Base-by-base conservation (phyloP, 2,888 invertebrate species). In the Acanthosepion lycidas region DNA sequence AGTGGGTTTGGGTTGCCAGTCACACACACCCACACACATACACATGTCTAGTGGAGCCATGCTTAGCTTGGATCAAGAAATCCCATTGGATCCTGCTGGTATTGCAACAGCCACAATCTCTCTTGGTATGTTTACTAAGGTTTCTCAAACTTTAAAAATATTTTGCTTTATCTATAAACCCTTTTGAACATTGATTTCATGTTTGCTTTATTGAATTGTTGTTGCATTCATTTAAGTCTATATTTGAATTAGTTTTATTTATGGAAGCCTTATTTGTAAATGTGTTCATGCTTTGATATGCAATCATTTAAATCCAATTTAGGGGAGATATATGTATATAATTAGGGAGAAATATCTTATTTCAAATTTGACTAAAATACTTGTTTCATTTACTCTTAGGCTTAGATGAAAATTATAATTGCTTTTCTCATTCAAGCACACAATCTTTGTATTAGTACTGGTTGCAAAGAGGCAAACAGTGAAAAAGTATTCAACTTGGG, bases 81-180 rank as follows among this genome's bases (percentile, higher is more conserved):
- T 51, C 92, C 92, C 92, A 93, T 93, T 93, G 92, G 92, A 93
- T 48, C 92, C 92, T 93, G 92, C n/a, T 93, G 92, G 51, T 93
- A 93, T 93, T n/a, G 53, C 92, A 49, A 93, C 92, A 93, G 42
- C 92, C 92, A 49, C 92, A 93, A 93, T 93, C 78, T 59, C n/a
- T 92, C 92, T 93, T 93, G 92, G 92, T 93, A 93, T 93, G 92
- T 93, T 93, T 93, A 78, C 92, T 93, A 93, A 93, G 92, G 92
- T 93, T 93, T 93, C 92, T 93, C 92, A 51, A 93, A 93, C 92
- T 93, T 93, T 18, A 51, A 92, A 78, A 49, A 51, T 93, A 93
- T 93, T 93, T 93, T 93, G 53, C n/a, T 93, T 49, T 93, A 49
- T 93, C 33, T n/a, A 93, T 93, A 92, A 28, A 92, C 15, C 26